phyloP scores from a whole-genome alignment of 2,113 vertebrate species.

The Pterocles gutturalis region DNA sequence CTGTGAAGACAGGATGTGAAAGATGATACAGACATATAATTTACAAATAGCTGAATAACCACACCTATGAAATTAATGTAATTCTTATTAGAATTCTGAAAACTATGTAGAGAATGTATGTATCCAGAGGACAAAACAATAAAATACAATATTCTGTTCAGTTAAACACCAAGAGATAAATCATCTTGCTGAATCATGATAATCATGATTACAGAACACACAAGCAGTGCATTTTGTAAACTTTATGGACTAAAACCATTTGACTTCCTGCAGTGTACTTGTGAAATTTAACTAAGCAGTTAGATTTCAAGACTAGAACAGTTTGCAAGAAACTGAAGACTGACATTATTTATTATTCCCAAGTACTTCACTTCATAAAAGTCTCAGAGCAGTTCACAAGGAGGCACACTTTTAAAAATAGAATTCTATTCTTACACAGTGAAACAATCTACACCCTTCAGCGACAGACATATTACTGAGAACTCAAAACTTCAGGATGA shows the following conservation, averaged over 20 bases:
- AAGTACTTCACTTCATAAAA: neutral
- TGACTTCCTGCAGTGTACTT: neutral
- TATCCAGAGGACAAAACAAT: neutral
- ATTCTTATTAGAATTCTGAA: constrained; percentile 10
- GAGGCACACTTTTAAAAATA: neutral
- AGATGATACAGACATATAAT: neutral
- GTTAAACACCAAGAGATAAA: constrained; percentile 38
- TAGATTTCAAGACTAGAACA: neutral
- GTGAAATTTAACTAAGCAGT: constrained; percentile 4
- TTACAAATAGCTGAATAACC: neutral
- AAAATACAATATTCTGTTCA: neutral
- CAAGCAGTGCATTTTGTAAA: neutral
- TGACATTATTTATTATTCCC: neutral
- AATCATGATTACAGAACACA: neutral
- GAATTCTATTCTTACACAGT: neutral
- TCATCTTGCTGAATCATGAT: neutral
- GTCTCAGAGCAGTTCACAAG: neutral
- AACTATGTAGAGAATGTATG: neutral
- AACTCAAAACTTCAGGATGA: neutral
- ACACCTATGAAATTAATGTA: neutral
- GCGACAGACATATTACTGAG: neutral
- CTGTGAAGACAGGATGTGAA: neutral
- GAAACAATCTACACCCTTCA: neutral
- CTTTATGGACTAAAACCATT: neutral
- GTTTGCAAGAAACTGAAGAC: neutral